Conservation (phyloP, 2,888 invertebrate genomes). For the Atherix ibis region DNA sequence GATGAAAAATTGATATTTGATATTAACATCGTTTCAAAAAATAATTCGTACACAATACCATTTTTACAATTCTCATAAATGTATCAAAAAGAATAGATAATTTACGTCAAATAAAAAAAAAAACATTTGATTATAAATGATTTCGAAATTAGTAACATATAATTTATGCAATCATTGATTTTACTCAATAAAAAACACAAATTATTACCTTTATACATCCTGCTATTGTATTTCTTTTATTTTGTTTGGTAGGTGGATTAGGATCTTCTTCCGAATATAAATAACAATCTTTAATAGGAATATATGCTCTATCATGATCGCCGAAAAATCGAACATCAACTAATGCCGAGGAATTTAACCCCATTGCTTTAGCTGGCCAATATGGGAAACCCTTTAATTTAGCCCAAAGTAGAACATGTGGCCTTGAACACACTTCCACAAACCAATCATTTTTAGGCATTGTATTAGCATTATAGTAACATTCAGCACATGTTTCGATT, state of each 20-base stretch:
- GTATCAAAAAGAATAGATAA: no score
- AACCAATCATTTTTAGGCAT: slow-evolving; percentile 81
- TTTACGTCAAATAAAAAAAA: not conserved
- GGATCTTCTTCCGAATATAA: slow-evolving; percentile 64
- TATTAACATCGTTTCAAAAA: no score
- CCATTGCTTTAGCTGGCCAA: slow-evolving; percentile 93
- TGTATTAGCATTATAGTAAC: slow-evolving; percentile 74
- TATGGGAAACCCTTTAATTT: slow-evolving; percentile 92
- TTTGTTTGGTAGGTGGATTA: slow-evolving; percentile 33
- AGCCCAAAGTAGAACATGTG: slow-evolving; percentile 89
- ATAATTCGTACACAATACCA: no score
- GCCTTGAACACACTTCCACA: slow-evolving; percentile 76
- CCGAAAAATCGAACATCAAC: slow-evolving; percentile 93
- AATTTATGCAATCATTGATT: no score
- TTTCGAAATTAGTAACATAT: not conserved
- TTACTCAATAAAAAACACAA: no score
- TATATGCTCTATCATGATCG: slow-evolving; percentile 87
- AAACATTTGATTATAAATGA: not conserved
- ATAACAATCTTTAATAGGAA: slow-evolving; percentile 67
- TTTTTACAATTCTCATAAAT: no score
- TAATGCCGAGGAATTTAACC: slow-evolving; percentile 43
- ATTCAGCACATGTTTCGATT: slow-evolving; percentile 86
- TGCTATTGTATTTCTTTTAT: slow-evolving; percentile 40
- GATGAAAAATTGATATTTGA: no score
- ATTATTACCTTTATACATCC: slow-evolving; percentile 41